phyloP scores from a whole-genome alignment of 2,888 invertebrate species.

The Linnaemya vulpina region DNA sequence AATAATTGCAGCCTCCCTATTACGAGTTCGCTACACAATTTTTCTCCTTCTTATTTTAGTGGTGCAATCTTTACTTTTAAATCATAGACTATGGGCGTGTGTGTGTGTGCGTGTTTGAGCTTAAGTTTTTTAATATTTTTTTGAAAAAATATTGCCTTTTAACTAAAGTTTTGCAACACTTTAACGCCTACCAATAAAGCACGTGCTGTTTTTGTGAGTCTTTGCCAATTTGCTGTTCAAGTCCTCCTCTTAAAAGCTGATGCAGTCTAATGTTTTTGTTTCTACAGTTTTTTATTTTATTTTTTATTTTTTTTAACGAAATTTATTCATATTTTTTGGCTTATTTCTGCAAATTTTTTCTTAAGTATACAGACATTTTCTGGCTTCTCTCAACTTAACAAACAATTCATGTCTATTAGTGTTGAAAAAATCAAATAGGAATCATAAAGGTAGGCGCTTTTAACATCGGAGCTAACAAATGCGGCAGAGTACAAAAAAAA shows the following conservation, averaged over 20 bases:
- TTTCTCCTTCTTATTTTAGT: background rate
- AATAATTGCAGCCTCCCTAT: background rate
- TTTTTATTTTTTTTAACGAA: slow-evolving; percentile 23
- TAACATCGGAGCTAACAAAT: slow-evolving; percentile 39
- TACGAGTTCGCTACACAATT: background rate
- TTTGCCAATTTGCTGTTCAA: slow-evolving; percentile 57
- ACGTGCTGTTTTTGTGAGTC: slow-evolving; percentile 59
- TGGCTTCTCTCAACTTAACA: slow-evolving; percentile 33
- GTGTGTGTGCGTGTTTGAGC: background rate
- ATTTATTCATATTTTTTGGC: slow-evolving; percentile 36
- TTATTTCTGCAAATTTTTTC: slow-evolving; percentile 13
- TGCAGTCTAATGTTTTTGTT: no score
- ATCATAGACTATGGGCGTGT: slow-evolving; percentile 16
- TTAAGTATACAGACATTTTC: slow-evolving; percentile 9
- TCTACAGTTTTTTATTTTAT: slow-evolving; percentile 28
- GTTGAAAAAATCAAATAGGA: slow-evolving; percentile 42
- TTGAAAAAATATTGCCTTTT: slow-evolving; percentile 46
- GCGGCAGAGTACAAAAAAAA: background rate
- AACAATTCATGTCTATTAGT: slow-evolving; percentile 56
- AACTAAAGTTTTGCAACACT: slow-evolving; percentile 64
- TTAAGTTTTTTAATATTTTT: background rate
- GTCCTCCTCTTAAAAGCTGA: slow-evolving; percentile 50
- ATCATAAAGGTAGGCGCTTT: slow-evolving; percentile 64
- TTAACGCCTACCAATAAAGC: slow-evolving; percentile 69
- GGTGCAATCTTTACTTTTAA: slow-evolving; percentile 33